Percentiles rank a stretch among this genome's conserved stretches.
Conservation (phyloP, 2,888 invertebrate species). For the Archaeoteleia sp. region DNA sequence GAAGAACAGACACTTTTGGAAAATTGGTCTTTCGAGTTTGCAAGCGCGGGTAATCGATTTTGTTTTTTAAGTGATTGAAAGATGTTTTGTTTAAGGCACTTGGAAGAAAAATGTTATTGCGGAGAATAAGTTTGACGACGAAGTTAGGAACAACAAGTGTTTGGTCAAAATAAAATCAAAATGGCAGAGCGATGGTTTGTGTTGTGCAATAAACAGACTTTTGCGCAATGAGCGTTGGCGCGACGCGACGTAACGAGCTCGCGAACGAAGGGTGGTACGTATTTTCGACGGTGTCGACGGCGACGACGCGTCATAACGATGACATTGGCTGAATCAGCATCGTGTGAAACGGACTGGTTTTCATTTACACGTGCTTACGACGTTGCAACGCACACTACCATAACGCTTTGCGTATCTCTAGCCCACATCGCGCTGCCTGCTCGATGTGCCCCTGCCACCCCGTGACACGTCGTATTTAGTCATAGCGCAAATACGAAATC, state of each 20-base stretch:
- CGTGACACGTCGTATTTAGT: constrained; percentile 6
- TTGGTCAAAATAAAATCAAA: background rate
- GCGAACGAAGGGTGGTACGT: constrained; percentile 8
- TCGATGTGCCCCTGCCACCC: constrained; percentile 4
- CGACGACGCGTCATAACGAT: constrained; percentile 48
- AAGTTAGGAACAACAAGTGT: no score
- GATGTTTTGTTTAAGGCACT: no score
- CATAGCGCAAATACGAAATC: background rate
- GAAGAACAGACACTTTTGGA: no score
- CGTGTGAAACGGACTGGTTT: constrained; percentile 15
- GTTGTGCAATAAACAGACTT: constrained; percentile 3
- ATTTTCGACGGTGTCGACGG: constrained; percentile 24
- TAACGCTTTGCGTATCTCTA: constrained; percentile 13
- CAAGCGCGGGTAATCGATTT: no score
- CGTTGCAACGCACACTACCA: constrained; percentile 8
- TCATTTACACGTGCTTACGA: constrained; percentile 15
- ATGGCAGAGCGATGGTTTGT: background rate
- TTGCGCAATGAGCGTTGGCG: constrained; percentile 5
- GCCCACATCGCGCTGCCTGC: constrained; percentile 8
- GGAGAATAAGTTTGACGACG: no score
- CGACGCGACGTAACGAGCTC: constrained; percentile 7
- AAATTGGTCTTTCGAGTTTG: no score
- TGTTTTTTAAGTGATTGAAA: no score
- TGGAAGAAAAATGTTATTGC: no score
- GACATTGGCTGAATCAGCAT: constrained; percentile 48